These are phyloP conservation scores for Dunckerocampus dactyliophorus DNA, from an alignment of 2,113 vertebrate genomes.

Conservation along the genomic window DNA sequence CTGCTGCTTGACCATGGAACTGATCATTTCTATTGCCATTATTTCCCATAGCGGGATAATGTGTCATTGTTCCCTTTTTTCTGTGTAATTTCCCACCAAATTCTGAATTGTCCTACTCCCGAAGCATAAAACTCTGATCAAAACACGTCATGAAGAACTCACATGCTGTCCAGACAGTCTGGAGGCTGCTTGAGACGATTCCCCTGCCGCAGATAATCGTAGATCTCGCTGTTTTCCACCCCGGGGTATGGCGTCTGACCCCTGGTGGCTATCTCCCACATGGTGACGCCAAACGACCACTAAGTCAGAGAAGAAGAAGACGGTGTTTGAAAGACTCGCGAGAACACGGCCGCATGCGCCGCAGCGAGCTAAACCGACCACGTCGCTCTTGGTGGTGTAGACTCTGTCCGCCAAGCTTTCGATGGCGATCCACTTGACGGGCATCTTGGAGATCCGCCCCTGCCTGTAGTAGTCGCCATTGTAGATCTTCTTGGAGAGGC, in stretches of 20 bases:
- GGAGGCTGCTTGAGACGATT: conserved; percentile 89
- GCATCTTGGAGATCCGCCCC: conserved; percentile 91
- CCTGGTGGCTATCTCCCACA: conserved; percentile 92
- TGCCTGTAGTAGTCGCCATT: conserved; percentile 91
- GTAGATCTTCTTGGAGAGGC: conserved; percentile 92
- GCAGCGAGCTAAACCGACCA: conserved; percentile 62
- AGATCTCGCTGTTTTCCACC: conserved; percentile 92
- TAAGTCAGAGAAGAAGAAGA: conserved; percentile 35
- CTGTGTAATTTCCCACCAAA: too few relatives aligned
- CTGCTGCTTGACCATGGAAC: too few relatives aligned
- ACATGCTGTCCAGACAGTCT: conserved; percentile 89
- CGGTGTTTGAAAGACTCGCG: background rate
- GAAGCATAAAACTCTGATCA: too few relatives aligned
- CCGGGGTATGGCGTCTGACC: conserved; percentile 90
- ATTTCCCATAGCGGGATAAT: too few relatives aligned
- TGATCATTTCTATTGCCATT: too few relatives aligned
- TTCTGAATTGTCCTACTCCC: too few relatives aligned
- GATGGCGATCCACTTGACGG: conserved; percentile 92
- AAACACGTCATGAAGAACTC: conserved; percentile 57
- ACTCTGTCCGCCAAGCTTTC: conserved; percentile 89
- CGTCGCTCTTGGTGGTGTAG: conserved; percentile 90
- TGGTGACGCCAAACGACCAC: conserved; percentile 94
- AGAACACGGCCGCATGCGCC: too few relatives aligned
- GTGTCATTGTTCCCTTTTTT: too few relatives aligned
- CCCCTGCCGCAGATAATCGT: conserved; percentile 87